Percentiles rank a stretch among this genome's conserved stretches.
phyloP scores from a whole-genome alignment of 1,140 invertebrate species.

The Tigriopus japonicus region DNA sequence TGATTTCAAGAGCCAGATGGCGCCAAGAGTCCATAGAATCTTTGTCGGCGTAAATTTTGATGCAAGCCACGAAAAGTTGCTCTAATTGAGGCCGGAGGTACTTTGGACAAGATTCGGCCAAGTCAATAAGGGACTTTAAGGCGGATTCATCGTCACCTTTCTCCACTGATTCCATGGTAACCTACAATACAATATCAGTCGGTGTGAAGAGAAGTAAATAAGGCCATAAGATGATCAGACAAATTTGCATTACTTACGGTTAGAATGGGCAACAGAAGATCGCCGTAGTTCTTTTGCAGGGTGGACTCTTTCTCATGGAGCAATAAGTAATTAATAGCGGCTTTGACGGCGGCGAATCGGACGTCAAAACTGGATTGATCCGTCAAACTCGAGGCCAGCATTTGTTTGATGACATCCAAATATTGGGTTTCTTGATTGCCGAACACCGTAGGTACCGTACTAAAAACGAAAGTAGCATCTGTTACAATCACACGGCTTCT shows the following conservation, averaged over 20 bases:
- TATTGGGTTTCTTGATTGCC: constrained; percentile 84
- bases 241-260: not conserved
- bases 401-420: constrained; percentile 79
- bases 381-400: constrained; percentile 61
- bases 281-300: constrained; percentile 1
- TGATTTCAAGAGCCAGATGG: constrained; percentile 75
- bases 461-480: constrained; percentile 25
- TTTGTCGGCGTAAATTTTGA: constrained; percentile 56
- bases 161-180: constrained; percentile 55
- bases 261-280: constrained; percentile 6
- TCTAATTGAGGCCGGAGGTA: constrained; percentile 68
- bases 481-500: not conserved
- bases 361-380: constrained; percentile 45
- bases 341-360: constrained; percentile 41
- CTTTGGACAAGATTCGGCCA: constrained; percentile 81
- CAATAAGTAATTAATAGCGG: constrained; percentile 71
- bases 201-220: not conserved
- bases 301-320: constrained; percentile 51
- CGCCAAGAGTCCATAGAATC: constrained; percentile 64
- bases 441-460: constrained; percentile 84
- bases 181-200: constrained; percentile 34
- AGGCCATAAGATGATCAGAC: not conserved
- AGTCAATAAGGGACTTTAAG: constrained; percentile 75
- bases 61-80: constrained; percentile 70
- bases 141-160: constrained; percentile 71